These are phyloP conservation scores for Dallia pectoralis DNA, from an alignment of 2,797 vertebrate species.

Conservation along the genomic window DNA sequence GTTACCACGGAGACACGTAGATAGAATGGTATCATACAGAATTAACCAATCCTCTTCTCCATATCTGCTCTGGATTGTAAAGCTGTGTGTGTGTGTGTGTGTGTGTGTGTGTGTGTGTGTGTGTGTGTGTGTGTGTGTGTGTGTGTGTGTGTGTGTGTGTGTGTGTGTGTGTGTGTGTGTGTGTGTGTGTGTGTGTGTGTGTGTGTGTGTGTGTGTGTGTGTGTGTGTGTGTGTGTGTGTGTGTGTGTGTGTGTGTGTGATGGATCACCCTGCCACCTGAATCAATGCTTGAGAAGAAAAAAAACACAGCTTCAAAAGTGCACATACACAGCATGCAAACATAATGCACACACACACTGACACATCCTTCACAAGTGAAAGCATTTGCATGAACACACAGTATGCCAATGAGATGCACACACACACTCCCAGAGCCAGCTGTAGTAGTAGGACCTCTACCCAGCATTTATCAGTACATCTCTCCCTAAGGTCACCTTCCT, in stretches of 20 bases:
- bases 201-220: neutral
- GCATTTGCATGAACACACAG: neutral
- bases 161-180: constrained; percentile 29
- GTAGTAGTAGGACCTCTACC: too few species aligned
- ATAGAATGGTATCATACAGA: constrained; percentile 60
- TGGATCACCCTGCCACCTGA: constrained; percentile 63
- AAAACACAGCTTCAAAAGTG: constrained; percentile 32
- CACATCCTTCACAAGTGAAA: neutral
- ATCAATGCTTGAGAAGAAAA: constrained; percentile 62
- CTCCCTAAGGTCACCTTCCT: too few species aligned
- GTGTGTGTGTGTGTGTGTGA: constrained; percentile 41
- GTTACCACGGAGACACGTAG: constrained; percentile 36
- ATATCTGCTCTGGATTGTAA: too few species aligned
- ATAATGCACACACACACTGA: neutral
- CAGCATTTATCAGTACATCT: too few species aligned
- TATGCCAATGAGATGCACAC: neutral
- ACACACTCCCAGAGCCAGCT: constrained; percentile 4
- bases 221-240: constrained; percentile 1
- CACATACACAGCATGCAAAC: neutral
- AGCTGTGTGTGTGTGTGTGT: neutral
- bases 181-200: neutral
- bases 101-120: neutral
- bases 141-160: constrained; percentile 1
- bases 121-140: constrained; percentile 28
- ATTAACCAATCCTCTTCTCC: constrained; percentile 58